Conservation (phyloP, 2,888 invertebrate species). For the Pyrgus malvae region DNA sequence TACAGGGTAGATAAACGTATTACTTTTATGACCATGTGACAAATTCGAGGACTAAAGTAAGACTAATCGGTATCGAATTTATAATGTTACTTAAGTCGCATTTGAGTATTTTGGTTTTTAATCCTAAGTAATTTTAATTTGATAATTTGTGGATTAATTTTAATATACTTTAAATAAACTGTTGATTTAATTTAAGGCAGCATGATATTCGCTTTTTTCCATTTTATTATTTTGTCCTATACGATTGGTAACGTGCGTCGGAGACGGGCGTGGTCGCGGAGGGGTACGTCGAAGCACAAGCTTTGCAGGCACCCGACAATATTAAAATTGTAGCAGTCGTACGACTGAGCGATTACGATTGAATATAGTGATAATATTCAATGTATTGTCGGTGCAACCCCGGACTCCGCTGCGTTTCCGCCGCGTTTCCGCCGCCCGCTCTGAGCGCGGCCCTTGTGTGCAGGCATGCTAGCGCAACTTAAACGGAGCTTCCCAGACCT, state of each 20-base stretch:
- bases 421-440: conserved; percentile 56
- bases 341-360: background rate
- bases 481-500: conserved; percentile 94
- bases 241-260: conserved; percentile 52
- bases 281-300: conserved; percentile 17
- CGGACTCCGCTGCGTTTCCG: conserved; percentile 26
- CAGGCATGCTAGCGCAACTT: conserved; percentile 94
- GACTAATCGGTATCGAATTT: conserved; percentile 21
- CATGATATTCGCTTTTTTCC: conserved; percentile 68
- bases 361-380: conserved; percentile 14
- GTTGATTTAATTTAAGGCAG: conserved; percentile 57
- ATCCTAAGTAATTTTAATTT: conserved; percentile 21
- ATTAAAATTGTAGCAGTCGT: background rate
- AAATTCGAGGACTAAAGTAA: conserved; percentile 16
- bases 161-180: conserved; percentile 10
- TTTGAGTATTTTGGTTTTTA: conserved; percentile 29
- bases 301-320: conserved; percentile 19
- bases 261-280: conserved; percentile 47
- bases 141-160: conserved; percentile 17
- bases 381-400: conserved; percentile 22
- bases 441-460: conserved; percentile 83
- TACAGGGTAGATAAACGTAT: conserved; percentile 33
- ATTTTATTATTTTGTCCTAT: conserved; percentile 56
- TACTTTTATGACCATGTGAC: conserved; percentile 25
- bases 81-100: conserved; percentile 28